Base-by-base conservation (phyloP, 2,888 invertebrate species). In the Ametastegia equiseti region DNA sequence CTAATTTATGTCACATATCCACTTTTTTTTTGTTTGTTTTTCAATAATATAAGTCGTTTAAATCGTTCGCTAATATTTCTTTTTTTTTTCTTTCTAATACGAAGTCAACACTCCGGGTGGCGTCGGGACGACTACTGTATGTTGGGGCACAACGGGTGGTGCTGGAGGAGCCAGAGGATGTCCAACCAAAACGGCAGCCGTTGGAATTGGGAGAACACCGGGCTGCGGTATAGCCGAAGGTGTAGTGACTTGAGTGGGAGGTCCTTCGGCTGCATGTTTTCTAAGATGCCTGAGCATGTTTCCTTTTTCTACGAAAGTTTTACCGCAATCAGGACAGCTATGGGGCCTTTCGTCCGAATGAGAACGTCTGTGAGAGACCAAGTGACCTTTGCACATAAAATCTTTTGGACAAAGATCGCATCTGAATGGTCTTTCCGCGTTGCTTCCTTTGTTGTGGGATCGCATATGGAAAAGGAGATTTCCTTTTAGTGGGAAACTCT, bases 371-470 rank as follows among this genome's bases (percentile, higher is more conserved):
- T 97, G 97, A n/a, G 96, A 95, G 79, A 96, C 96, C 86, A 97
- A 92, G 91, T 97, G 97, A 93, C 97, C 97, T 93, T 97, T 97
- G 92, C 97, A 97, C 93, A 97, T 96, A 90, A 97, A 97, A 90
- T 96, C 96, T 91, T 97, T 97, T 65, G 96, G 96, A 88, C 97
- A 97, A 80, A 97, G 93, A 87, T 97, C 97, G 89, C 97, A 97
- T 80, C 95, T 93, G 92, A 96, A 97, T 1, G 94, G 95, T 81
- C 95, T 92, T 85, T 94, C 94, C 82, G 94, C 94, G 84, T 94
- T 94, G 85, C 94, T 94, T 45, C 94, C 94, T 90, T 97, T 97
- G 88, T 96, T 96, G 92, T 97, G 97, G 84, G 97, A 97, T 82
- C 97, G 94, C 92, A 97, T 96, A 91, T 97, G 97, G 93, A 97